phyloP scores from a whole-genome alignment of 1,140 invertebrate genomes.

The Sitobion miscanthi region DNA sequence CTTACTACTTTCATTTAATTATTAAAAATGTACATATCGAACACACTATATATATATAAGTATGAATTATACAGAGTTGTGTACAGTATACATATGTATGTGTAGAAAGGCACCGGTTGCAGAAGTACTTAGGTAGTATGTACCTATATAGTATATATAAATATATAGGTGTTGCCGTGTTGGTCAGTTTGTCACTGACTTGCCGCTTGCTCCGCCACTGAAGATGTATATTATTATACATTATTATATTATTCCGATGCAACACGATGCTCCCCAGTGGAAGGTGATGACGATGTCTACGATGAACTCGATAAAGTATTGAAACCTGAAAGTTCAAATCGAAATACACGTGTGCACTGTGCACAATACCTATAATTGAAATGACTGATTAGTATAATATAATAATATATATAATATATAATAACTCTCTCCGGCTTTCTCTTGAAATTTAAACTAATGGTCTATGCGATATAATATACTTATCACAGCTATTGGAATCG shows the following conservation, averaged over 20 bases:
- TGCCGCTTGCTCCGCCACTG: neutral
- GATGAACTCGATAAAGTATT: neutral
- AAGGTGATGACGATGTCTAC: neutral
- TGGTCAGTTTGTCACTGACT: constrained; percentile 12
- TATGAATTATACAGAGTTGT: constrained; percentile 8
- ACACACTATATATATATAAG: neutral
- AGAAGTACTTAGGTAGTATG: neutral
- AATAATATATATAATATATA: neutral
- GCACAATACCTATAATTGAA: neutral
- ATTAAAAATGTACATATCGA: constrained; percentile 27
- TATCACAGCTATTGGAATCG: neutral
- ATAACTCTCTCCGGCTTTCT: neutral
- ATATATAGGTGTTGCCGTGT: neutral
- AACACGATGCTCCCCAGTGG: neutral
- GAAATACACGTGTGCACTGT: neutral
- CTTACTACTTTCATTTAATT: constrained; percentile 55
- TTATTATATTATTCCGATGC: neutral
- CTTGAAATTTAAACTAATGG: neutral
- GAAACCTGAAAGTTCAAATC: neutral
- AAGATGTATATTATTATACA: neutral
- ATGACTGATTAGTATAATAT: constrained; percentile 10
- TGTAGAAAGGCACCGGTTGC: neutral
- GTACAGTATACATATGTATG: neutral
- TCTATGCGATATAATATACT: neutral
- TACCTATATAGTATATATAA: neutral